A percentile compares a stretch with the other conserved stretches of the same genome.
These are phyloP conservation scores for Nephrotoma guestfalica DNA, from an alignment of 2,888 invertebrate genomes.

Conservation along the genomic window DNA sequence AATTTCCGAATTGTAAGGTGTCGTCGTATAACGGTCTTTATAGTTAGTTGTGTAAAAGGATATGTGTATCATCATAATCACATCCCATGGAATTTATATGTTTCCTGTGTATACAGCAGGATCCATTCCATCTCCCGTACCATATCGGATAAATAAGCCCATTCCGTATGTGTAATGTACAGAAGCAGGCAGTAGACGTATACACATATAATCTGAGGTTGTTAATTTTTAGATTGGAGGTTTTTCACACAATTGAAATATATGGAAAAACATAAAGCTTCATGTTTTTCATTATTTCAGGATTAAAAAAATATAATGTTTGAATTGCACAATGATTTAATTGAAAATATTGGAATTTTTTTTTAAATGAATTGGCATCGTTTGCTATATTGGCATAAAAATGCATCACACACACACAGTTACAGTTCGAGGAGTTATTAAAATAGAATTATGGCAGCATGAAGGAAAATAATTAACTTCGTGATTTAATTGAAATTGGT, in stretches of 20 bases:
- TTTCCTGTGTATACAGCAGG: neutral
- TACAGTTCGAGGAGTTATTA: neutral
- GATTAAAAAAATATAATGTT: neutral
- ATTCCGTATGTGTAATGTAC: neutral
- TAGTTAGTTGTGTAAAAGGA: neutral
- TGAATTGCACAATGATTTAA: neutral
- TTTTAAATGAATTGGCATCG: neutral
- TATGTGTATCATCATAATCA: neutral
- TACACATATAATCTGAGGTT: neutral
- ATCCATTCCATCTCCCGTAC: neutral
- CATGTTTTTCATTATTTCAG: neutral
- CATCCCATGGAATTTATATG: neutral
- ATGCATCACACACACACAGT: neutral
- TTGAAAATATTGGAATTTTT: neutral
- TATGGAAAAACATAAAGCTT: neutral
- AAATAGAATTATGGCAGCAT: neutral
- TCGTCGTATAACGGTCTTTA: neutral
- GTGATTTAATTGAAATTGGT: neutral
- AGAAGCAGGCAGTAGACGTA: neutral
- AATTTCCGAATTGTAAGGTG: neutral
- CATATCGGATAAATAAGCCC: neutral
- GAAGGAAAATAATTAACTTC: neutral
- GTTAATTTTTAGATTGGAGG: neutral
- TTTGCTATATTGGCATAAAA: neutral
- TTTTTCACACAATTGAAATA: neutral